A percentile compares a stretch with the other conserved stretches of the same genome.
Conservation (phyloP, 2,888 invertebrate genomes). For the Leptothorax acervorum region DNA sequence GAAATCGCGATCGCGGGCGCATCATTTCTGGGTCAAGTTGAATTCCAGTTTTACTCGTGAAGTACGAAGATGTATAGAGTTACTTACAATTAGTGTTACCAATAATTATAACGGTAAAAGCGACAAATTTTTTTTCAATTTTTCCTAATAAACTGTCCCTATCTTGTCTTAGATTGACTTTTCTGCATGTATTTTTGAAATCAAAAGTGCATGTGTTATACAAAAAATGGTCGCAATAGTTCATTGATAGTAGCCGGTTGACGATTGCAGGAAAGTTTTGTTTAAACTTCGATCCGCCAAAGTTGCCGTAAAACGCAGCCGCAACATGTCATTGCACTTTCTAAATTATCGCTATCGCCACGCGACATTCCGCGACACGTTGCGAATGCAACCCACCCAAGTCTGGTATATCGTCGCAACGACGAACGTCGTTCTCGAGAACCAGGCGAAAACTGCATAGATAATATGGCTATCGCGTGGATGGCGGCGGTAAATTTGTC, state of each 20-base stretch:
- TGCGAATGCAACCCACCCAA: not conserved
- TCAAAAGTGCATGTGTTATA: not conserved
- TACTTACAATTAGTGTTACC: not conserved
- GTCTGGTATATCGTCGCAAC: conserved; percentile 19
- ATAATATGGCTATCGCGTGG: conserved; percentile 38
- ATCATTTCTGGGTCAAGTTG: conserved; percentile 36
- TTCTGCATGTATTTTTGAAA: not conserved
- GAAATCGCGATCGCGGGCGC: conserved; percentile 22
- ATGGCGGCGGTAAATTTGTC: conserved; percentile 29
- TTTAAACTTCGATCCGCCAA: not conserved
- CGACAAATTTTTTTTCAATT: not conserved
- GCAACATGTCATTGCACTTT: conserved; percentile 34
- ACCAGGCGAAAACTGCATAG: conserved; percentile 33
- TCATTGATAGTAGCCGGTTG: not conserved
- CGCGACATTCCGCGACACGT: conserved; percentile 21
- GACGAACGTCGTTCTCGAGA: conserved; percentile 13
- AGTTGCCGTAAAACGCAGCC: not conserved
- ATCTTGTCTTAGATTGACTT: not conserved
- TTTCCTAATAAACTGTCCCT: too few species aligned
- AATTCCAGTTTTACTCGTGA: not conserved
- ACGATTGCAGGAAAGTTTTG: not conserved
- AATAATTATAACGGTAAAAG: not conserved
- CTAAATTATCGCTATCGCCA: conserved; percentile 39
- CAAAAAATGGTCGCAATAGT: not conserved
- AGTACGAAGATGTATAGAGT: not conserved